Percentiles rank a stretch among this genome's conserved stretches.
These are phyloP conservation scores for Cheilosia impressa DNA, from an alignment of 2,888 invertebrate species.

Conservation along the genomic window DNA sequence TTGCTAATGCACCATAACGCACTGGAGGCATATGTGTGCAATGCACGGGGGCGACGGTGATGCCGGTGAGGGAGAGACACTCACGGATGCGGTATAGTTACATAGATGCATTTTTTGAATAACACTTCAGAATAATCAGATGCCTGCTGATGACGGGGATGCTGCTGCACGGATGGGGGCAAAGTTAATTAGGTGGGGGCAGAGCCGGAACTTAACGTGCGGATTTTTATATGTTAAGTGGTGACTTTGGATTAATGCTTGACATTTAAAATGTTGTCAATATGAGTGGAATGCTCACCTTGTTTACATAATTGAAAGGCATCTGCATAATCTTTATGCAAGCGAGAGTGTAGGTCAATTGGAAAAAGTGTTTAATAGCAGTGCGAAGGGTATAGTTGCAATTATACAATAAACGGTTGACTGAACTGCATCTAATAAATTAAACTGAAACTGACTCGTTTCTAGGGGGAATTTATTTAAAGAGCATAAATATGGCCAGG, in stretches of 20 bases:
- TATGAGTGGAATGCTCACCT: slow-evolving; percentile 73
- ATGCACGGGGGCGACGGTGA: background rate
- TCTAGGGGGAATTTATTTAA: no score
- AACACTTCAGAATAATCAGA: slow-evolving; percentile 70
- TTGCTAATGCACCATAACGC: slow-evolving; percentile 31
- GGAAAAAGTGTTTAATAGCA: slow-evolving; percentile 45
- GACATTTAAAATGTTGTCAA: slow-evolving; percentile 73
- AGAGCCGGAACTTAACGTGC: slow-evolving; percentile 38
- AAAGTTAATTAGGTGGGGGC: slow-evolving; percentile 64
- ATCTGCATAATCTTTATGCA: slow-evolving; percentile 44
- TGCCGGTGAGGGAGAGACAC: slow-evolving; percentile 2
- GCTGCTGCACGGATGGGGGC: slow-evolving; percentile 16
- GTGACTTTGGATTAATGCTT: slow-evolving; percentile 70
- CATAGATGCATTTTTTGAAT: slow-evolving; percentile 69
- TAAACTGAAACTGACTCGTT: slow-evolving; percentile 9
- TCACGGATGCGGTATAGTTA: slow-evolving; percentile 38
- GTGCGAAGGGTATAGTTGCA: slow-evolving; percentile 11
- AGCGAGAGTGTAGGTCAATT: slow-evolving; percentile 60
- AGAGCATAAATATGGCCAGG: no score
- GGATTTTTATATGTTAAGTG: slow-evolving; percentile 65
- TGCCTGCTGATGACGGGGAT: slow-evolving; percentile 14
- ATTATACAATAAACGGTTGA: slow-evolving; percentile 44
- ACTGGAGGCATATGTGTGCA: slow-evolving; percentile 31
- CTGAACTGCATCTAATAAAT: slow-evolving; percentile 29
- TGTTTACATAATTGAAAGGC: slow-evolving; percentile 72